Conservation (phyloP, 1,140 invertebrate genomes). For the Solenopsis invicta region DNA sequence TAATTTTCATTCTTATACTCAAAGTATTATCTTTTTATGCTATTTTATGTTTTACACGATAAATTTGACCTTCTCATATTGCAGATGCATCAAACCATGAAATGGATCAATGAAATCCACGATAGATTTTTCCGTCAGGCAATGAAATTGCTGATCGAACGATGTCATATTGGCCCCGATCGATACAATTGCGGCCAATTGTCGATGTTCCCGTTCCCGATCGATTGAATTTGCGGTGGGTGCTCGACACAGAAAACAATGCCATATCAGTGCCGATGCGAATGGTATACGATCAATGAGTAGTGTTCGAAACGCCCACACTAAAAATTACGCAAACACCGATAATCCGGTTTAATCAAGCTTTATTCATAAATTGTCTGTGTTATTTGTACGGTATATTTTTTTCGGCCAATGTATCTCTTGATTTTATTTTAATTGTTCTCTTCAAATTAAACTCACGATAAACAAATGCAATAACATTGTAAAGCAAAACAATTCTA, state of each 20-base stretch:
- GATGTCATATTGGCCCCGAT: slow-evolving; percentile 71
- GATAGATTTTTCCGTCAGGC: slow-evolving; percentile 49
- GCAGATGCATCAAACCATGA: slow-evolving; percentile 49
- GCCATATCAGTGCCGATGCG: slow-evolving; percentile 25
- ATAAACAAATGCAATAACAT: not conserved
- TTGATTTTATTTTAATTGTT: not conserved
- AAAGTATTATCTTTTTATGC: not conserved
- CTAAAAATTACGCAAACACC: slow-evolving; percentile 71
- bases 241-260: slow-evolving; percentile 63
- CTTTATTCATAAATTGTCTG: slow-evolving; percentile 68
- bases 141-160: slow-evolving; percentile 54
- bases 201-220: slow-evolving; percentile 64
- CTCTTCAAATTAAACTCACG: not conserved
- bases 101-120: slow-evolving; percentile 38
- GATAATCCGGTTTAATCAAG: slow-evolving; percentile 73
- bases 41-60: slow-evolving; percentile 37
- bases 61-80: slow-evolving; percentile 39
- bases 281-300: slow-evolving; percentile 66
- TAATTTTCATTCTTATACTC: not conserved
- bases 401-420: not conserved
- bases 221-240: slow-evolving; percentile 74
- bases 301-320: slow-evolving; percentile 71
- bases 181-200: slow-evolving; percentile 78
- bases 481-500: not conserved
- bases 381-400: slow-evolving; percentile 17